Evolutionary conservation across 2,113 vertebrate species (phyloP).

Genomic region (Antidorcas marsupialis): DNA sequence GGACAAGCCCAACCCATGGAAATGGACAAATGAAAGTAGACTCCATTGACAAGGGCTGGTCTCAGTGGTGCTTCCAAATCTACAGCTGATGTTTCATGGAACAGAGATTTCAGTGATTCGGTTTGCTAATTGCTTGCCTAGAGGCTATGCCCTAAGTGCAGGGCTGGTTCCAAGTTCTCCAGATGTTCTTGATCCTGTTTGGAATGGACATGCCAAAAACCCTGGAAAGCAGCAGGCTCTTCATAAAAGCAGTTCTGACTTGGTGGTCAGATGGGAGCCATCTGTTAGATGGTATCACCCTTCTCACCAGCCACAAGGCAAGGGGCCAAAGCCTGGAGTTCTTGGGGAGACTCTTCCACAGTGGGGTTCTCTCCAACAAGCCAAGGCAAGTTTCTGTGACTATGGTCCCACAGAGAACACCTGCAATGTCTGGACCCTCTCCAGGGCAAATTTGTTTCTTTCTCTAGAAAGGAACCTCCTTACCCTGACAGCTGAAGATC

Average conservation of each 20-base stretch:
- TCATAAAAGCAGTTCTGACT: conserved; percentile 48
- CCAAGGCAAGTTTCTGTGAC: background rate
- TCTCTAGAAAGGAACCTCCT: background rate
- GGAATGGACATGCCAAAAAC: conserved; percentile 62
- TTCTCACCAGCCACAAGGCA: background rate
- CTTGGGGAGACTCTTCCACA: background rate
- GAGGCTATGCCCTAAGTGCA: conserved; percentile 66
- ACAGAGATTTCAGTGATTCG: conserved; percentile 55
- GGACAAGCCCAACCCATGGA: background rate
- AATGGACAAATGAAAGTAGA: conserved; percentile 9
- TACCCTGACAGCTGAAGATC: background rate
- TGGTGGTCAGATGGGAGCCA: conserved; percentile 70
- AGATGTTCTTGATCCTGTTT: conserved; percentile 73
- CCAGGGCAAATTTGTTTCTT: background rate
- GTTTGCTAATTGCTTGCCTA: conserved; percentile 62
- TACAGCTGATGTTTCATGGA: conserved; percentile 49
- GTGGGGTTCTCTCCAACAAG: background rate
- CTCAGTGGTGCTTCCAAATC: conserved; percentile 41
- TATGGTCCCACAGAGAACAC: background rate
- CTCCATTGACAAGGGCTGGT: background rate
- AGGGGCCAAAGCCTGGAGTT: background rate
- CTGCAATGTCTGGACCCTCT: background rate
- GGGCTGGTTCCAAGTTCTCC: conserved; percentile 67
- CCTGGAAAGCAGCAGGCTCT: conserved; percentile 71
- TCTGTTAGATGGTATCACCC: conserved; percentile 49